Evolutionary conservation across 1,140 invertebrate species (phyloP), one percentile per base, ranked within the genome.

Genomic region (Philopotamus ludificatus): DNA sequence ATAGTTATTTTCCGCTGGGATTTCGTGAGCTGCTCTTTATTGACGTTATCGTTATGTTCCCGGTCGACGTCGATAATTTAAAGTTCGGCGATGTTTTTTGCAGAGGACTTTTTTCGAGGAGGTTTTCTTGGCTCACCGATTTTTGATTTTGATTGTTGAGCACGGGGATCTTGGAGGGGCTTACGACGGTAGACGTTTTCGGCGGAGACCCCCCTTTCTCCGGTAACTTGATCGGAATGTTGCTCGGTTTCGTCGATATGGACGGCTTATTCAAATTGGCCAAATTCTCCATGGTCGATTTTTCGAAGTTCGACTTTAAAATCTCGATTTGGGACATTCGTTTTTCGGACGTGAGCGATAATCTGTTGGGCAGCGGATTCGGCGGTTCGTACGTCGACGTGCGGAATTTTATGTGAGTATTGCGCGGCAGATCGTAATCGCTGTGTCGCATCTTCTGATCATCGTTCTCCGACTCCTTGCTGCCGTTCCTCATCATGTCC

Each of bases 351-450:
- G 71, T 71, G 8, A 20, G 15, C 63, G 66, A 60, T 7, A 66
- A 63, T 51, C 44, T 20, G 15, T 73, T 77, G 1, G 68, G 63
- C 0, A 77, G 75, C 1, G 76, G 75, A 62, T 78, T 79, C 20
- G 76, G 75, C 64, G 76, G 75, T 77, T 84, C 83, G 70, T 85
- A 84, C 22, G 82, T 84, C 0, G 84, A 80, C 16, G 84, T 85
- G 23, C 80, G 77, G 72, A 85, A 85, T 73, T 83, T 79, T 60
- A 85, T 85, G 54, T 82, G 80, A 54, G 79, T 79, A 72, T 81
- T 82, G 66, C 79, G 73, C 41, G 79, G 80, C 62, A 82, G 61
- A 70, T 80, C 78, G 66, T 74, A 80, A 61, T 81, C 79, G 49
- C 78, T 79, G 69, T 80, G 78, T 54, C 78, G 73, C 76, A 79